These are phyloP conservation scores for Tiliacea citrago DNA, from an alignment of 2,888 invertebrate genomes.

Conservation along the genomic window DNA sequence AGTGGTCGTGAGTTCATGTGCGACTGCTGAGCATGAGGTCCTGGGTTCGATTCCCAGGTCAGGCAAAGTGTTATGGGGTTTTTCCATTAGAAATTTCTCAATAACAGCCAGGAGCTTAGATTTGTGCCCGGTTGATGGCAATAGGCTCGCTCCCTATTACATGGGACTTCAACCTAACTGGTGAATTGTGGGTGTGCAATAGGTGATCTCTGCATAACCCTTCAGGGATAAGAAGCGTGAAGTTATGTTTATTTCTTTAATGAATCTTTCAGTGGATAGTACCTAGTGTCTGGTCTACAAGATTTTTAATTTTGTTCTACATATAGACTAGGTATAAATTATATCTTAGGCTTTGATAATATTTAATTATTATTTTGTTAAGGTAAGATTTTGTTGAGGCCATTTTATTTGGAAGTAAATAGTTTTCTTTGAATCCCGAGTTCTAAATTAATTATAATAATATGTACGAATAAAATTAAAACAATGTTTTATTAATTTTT, in stretches of 20 bases:
- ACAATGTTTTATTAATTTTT: too few relatives aligned
- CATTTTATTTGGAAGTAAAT: neutral
- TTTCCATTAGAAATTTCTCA: too few relatives aligned
- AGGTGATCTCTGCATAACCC: neutral
- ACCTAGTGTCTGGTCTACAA: neutral
- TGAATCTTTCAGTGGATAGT: neutral
- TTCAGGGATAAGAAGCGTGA: neutral
- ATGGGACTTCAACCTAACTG: neutral
- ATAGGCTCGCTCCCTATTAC: neutral
- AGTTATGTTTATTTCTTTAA: too few relatives aligned
- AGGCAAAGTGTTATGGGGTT: too few relatives aligned
- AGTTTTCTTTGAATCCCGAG: neutral
- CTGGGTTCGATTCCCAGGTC: too few relatives aligned
- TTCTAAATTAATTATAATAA: neutral
- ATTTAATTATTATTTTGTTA: neutral
- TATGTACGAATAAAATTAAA: too few relatives aligned
- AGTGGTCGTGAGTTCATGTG: too few relatives aligned
- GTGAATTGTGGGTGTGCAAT: neutral
- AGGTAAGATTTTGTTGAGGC: neutral
- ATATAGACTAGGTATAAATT: slow-evolving; percentile 10
- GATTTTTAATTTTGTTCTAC: slow-evolving; percentile 8
- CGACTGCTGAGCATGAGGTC: too few relatives aligned
- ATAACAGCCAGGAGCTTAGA: too few relatives aligned
- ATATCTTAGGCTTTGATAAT: slow-evolving; percentile 7
- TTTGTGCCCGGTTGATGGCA: too few relatives aligned